Evolutionary conservation across 2,797 vertebrate genomes (phyloP), one percentile per base, ranked within the genome.

Genomic region (Echiichthys vipera): DNA sequence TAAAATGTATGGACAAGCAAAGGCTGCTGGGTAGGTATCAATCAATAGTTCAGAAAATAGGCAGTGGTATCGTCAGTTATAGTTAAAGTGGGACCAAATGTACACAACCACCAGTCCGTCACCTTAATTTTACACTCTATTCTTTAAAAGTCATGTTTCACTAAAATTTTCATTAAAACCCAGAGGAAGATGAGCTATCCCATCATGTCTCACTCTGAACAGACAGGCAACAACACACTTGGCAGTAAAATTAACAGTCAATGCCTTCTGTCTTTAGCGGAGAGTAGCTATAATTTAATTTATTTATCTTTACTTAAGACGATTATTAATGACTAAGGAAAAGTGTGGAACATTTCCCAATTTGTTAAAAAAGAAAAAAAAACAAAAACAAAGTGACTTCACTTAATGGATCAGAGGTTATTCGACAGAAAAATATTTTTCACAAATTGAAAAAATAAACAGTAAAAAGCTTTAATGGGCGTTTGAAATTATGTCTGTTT

Each of bases 331-430:
- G 34, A 61, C 74, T 55, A 54, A 40, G 14, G 36, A 57, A 54
- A 24, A 34, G 4, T 24, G 36, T 25, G 70, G 65, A 88, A 78
- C 53, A 62, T 70, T 59, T 78, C 13, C 18, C 3, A 50, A 20
- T 36, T 69, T 1, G 22, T 77, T 74, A 57, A 56, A 72, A 62
- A 65, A 43, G 47, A 2, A 20, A 45, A 53, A 37, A 32, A 39
- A 17, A 8, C 9, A 6, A 32, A 65, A 68, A n/a, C n/a, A 68
- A 71, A 45, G 20, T 62, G 63, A 79, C 51, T 84, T 71, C 53
- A 53, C 18, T 62, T 74, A 71, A 61, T 69, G 53, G 81, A 74
- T 80, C 70, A 80, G 71, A 22, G 55, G 65, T 62, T 53, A 63
- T 5, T 17, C 5, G 3, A 47, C 51, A 72, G 55, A 62, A 70